phyloP scores from a whole-genome alignment of 2,888 invertebrate species.

The Oligia fasciuncula region DNA sequence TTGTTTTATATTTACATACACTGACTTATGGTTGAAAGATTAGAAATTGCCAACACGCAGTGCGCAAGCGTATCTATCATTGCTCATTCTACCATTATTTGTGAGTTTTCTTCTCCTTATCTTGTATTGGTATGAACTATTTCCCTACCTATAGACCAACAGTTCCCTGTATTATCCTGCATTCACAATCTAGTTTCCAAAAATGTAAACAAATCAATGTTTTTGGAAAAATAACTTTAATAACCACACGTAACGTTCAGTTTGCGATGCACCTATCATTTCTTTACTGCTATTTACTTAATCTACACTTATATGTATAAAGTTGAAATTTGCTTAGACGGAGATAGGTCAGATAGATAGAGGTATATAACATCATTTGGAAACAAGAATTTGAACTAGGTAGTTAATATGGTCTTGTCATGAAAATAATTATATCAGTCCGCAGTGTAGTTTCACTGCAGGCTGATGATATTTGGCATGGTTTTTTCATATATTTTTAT shows the following conservation, averaged over 20 bases:
- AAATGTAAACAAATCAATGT: not conserved
- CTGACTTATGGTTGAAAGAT: conserved; percentile 11
- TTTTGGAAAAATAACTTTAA: not conserved
- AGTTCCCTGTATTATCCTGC: not conserved
- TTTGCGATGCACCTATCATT: not conserved
- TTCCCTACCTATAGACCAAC: not conserved
- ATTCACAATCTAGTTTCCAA: too few species aligned
- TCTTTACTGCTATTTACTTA: not conserved
- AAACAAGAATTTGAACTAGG: not conserved
- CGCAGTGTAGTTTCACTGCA: not conserved
- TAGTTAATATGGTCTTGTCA: not conserved
- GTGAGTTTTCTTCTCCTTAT: not conserved
- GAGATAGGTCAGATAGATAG: too few species aligned
- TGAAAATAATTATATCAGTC: not conserved
- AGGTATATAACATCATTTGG: not conserved
- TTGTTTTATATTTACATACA: conserved; percentile 26
- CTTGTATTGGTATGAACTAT: not conserved
- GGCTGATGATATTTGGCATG: not conserved
- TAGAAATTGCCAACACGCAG: conserved; percentile 21
- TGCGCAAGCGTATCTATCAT: not conserved
- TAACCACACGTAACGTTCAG: not conserved
- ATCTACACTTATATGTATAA: not conserved
- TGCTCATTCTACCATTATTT: not conserved
- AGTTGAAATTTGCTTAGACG: too few species aligned
- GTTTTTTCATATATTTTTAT: not conserved